Conservation (phyloP, 2,797 vertebrate species). For the Chaetodon trifasciatus region DNA sequence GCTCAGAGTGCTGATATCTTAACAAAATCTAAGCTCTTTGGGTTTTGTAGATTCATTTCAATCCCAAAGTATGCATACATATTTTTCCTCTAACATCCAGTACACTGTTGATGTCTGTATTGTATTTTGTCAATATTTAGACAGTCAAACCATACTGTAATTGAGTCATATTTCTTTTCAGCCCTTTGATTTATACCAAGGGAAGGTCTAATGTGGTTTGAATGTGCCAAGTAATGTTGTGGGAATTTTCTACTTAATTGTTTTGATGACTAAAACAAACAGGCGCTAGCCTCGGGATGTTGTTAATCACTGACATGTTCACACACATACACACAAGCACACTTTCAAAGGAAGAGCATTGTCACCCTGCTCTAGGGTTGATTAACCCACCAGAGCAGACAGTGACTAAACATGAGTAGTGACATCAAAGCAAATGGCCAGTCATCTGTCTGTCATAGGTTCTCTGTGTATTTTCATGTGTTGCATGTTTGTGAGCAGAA, state of each 20-base stretch:
- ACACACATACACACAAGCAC: conserved; percentile 38
- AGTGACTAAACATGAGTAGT: conserved; percentile 73
- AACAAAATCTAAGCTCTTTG: conserved; percentile 7
- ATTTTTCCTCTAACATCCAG: neutral
- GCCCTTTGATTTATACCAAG: conserved; percentile 43
- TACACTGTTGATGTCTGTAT: conserved; percentile 28
- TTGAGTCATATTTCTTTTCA: conserved; percentile 31
- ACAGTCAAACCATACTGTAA: conserved; percentile 21
- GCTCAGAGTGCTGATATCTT: conserved; percentile 27
- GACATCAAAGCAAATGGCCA: conserved; percentile 73
- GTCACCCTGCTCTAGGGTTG: conserved; percentile 68
- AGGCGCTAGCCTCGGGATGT: conserved; percentile 54
- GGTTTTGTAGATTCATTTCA: conserved; percentile 31
- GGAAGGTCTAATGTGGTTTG: conserved; percentile 54
- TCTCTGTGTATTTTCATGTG: conserved; percentile 47
- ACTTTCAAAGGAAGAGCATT: conserved; percentile 57
- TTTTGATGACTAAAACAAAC: conserved; percentile 72
- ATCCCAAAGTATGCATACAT: neutral
- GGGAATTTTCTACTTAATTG: conserved; percentile 65
- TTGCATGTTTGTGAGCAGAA: conserved; percentile 32
- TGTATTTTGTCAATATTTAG: conserved; percentile 26
- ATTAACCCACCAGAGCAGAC: conserved; percentile 65
- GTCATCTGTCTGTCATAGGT: conserved; percentile 61
- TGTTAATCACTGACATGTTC: conserved; percentile 59
- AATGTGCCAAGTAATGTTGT: conserved; percentile 45